Evolutionary conservation across 2,888 invertebrate genomes (phyloP), one percentile per base, ranked within the genome.

Genomic region (Acrobasis repandana): DNA sequence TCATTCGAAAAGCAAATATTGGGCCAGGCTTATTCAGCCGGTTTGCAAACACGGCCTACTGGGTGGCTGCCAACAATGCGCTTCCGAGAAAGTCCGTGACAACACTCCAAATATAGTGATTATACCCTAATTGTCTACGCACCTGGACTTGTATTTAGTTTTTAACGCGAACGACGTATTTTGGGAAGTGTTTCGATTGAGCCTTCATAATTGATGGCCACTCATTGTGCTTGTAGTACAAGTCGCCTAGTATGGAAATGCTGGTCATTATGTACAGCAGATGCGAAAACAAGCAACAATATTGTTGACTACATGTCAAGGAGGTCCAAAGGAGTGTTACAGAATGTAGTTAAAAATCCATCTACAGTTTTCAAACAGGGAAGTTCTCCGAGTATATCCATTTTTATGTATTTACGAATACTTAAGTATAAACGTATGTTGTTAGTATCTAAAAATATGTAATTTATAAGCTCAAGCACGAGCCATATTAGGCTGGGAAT

Each of bases 1-100:
- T 88, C 88, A 88, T 86, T 87, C 90, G 82, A 79, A 89, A 77
- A 74, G 87, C 90, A 91, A 92, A 92, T 91, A 91, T 90, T 91
- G 89, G 85, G 77, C 72, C 83, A 79, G 77, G 76, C 76, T 81
- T 82, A 88, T 90, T 88, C 83, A 86, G 82, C 67, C 70, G 82
- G 90, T 88, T 90, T 90, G 90, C 90, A 91, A 91, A 92, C 91
- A 91, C 14, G 43, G 70, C 76, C 85, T 85, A 82, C 88, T 89
- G 90, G 91, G 91, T 90, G 91, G 91, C 84, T 68, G 69, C 76
- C 76, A 82, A 91, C 90, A 91, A 92, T 80, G 75, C 63, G 58
- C 74, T 92, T 90, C 90, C 72, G 46, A 72, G 90, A 88, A 90
- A 72, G 70, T 85, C 75, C 92, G 92, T 92, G 92, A 86, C 90